phyloP scores from a whole-genome alignment of 2,888 invertebrate species.

The Nomada ferruginata region DNA sequence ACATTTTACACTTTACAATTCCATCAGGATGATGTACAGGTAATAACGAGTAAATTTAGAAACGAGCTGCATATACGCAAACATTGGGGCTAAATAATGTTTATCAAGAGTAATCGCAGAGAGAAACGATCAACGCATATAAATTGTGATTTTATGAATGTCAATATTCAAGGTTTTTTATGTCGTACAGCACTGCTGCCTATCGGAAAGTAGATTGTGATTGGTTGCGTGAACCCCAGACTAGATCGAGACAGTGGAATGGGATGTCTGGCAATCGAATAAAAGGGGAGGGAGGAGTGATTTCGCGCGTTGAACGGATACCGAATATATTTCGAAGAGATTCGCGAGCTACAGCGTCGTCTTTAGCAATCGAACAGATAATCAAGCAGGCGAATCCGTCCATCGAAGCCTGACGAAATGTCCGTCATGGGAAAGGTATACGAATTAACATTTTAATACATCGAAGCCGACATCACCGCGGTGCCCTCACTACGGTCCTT shows the following conservation, averaged over 20 bases:
- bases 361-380: conserved; percentile 24
- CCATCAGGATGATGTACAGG: too few relatives aligned
- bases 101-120: neutral
- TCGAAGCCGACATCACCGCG: conserved; percentile 11
- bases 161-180: conserved; percentile 38
- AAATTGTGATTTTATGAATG: conserved; percentile 9
- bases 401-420: conserved; percentile 76
- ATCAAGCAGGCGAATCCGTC: conserved; percentile 61
- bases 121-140: neutral
- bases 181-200: conserved; percentile 66
- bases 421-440: conserved; percentile 83
- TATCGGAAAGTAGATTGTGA: conserved; percentile 68
- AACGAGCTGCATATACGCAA: too few relatives aligned
- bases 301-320: conserved; percentile 82
- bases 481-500: conserved; percentile 12
- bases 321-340: conserved; percentile 70
- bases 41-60: too few relatives aligned
- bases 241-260: conserved; percentile 64
- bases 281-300: conserved; percentile 80
- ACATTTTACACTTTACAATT: neutral
- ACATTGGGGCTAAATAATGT: neutral
- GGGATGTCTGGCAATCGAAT: conserved; percentile 80
- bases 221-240: conserved; percentile 67
- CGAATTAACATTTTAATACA: conserved; percentile 44
- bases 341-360: conserved; percentile 38